Evolutionary conservation across 1,140 invertebrate species (phyloP), one percentile per base, ranked within the genome.

Genomic region (Papilio aristodemus): DNA sequence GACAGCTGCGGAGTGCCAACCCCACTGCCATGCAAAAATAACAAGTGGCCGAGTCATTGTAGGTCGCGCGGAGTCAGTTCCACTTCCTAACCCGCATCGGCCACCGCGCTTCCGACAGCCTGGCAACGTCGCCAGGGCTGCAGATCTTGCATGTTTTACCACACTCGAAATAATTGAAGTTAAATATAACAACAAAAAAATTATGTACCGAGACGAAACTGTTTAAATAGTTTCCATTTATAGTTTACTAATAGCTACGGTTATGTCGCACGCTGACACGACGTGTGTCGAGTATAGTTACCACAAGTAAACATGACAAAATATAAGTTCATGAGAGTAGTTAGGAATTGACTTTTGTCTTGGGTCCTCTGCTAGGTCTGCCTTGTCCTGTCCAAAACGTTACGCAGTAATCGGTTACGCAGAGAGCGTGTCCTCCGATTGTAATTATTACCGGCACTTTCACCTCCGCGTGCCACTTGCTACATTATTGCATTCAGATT

Each of bases 381-480:
- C n/a, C n/a, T n/a, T n/a, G n/a, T n/a, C n/a, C n/a, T n/a, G n/a
- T n/a, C n/a, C 46, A 10, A 2, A 17, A 17, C 19, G 19, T 19
- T 4, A 19, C 46, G 46, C 19, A 22, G 17, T 10, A 22, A 19
- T 50, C 46, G 19, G 22, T 50, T 22, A 50, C 2, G 17, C 10
- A 50, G 17, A 50, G 46, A 50, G 46, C 46, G 46, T 50, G 46
- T 50, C 46, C 46, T 10, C 46, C 27, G 27, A 2, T 6, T 50
- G 46, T 17, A 50, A 50, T 50, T 22, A 50, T 50, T 22, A 17
- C 46, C 46, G 46, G 41, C 11, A 17, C 46, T 50, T 50, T 50
- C 46, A 50, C 46, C 46, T 50, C 46, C 46, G 46, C 46, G 46
- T 50, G 46, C 46, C 46, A 50, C 43, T 46, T 46, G 43, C 43